Evolutionary conservation across 2,888 invertebrate species (phyloP).

Genomic region (Tridacna crocea): DNA sequence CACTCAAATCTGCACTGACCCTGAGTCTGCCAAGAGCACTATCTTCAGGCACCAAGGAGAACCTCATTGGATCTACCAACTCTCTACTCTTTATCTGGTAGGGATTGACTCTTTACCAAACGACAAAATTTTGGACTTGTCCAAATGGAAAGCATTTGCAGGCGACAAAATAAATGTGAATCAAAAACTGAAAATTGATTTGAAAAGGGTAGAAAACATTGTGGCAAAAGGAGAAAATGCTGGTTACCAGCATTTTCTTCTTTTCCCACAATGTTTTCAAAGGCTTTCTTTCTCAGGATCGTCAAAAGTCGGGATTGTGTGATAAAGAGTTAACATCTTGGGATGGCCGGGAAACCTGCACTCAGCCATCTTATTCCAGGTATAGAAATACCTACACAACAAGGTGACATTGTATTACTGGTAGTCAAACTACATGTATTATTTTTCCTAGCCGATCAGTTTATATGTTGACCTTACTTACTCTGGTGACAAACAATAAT

Average conservation of each 20-base stretch:
- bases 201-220: neutral
- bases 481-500: too few species aligned
- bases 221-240: neutral
- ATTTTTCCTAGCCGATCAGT: too few species aligned
- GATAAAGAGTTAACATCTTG: neutral
- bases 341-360: too few species aligned
- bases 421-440: too few species aligned
- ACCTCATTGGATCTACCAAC: too few species aligned
- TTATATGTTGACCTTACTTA: too few species aligned
- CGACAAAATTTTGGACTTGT: neutral
- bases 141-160: neutral
- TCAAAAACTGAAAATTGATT: neutral
- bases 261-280: neutral
- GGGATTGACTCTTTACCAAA: neutral
- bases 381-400: too few species aligned
- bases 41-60: too few species aligned
- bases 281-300: neutral
- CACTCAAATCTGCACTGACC: too few species aligned
- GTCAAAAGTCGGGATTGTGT: neutral
- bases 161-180: neutral
- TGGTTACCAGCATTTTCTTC: neutral
- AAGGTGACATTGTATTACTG: too few species aligned
- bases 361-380: too few species aligned
- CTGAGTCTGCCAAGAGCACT: too few species aligned
- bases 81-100: neutral